Conservation (phyloP, 2,113 vertebrate genomes). For the Neodon shergylaensis region DNA sequence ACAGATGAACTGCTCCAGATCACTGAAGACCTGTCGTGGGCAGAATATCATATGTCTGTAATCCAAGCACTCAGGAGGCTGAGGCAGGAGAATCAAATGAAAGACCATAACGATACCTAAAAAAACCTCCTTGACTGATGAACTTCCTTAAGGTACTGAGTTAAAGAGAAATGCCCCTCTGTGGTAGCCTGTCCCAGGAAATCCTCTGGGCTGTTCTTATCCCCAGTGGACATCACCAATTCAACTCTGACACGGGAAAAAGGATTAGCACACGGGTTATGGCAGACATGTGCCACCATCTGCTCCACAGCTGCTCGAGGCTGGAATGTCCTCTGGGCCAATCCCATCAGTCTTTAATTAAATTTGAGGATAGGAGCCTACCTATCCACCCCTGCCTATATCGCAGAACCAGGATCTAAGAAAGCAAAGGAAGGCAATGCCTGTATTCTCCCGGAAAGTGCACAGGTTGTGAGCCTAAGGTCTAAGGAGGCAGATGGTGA, state of each 20-base stretch:
- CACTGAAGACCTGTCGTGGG: neutral
- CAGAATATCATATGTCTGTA: neutral
- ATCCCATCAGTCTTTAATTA: conserved; percentile 32
- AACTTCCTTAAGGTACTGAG: neutral
- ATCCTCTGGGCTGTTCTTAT: neutral
- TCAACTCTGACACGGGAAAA: neutral
- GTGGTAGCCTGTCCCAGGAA: neutral
- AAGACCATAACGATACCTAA: neutral
- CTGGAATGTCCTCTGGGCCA: neutral
- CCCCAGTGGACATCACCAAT: fast-evolving
- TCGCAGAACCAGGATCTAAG: neutral
- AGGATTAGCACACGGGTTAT: neutral
- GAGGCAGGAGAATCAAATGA: neutral
- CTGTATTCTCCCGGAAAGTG: neutral
- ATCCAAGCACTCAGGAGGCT: neutral
- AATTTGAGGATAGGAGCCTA: neutral
- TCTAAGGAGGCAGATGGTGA: neutral
- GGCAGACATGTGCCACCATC: neutral
- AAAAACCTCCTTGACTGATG: fast-evolving
- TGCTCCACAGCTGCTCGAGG: neutral
- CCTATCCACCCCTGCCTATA: too few relatives aligned
- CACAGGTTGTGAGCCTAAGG: neutral
- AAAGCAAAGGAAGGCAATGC: neutral
- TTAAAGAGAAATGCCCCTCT: neutral
- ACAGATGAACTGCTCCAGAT: neutral